Evolutionary conservation across 1,140 invertebrate genomes (phyloP), one percentile per base, ranked within the genome.

Genomic region (Drosophila pallidifrons): DNA sequence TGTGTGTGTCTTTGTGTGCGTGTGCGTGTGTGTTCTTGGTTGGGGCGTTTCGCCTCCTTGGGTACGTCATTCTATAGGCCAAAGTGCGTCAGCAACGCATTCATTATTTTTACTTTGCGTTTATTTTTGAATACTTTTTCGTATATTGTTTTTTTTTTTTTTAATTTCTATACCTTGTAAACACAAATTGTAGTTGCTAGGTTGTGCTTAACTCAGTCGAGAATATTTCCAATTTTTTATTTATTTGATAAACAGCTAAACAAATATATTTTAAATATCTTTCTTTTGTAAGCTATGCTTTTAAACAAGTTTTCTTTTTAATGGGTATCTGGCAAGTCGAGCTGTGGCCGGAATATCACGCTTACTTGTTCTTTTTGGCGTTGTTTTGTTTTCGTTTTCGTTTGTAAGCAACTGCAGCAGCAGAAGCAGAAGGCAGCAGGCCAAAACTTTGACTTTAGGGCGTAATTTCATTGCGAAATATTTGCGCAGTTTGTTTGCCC

Each of bases 381-480:
- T 81, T 59, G 59, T 77, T 72, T 75, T 76, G 60, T 64, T 79
- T 72, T 47, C 41, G 35, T 59, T 66, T 63, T 49, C 59, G 59
- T 46, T 68, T 65, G 52, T 43, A 49, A 57, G 52, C 45, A 16
- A 35, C 52, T 64, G 30, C 13, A 68, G 64, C 20, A 25, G 20
- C 2, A 63, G 41, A 32, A 46, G 49, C 49, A 52, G 52, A n/a
- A 43, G 46, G 16, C 51, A 52, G 52, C 20, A 43, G 46, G 16
- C 51, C 61, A 85, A 86, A 86, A 87, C 71, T 86, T 86, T 87
- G 82, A 86, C 82, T 86, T 86, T 79, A 82, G 79, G 82, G 82
- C 79, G 82, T 86, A 86, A 86, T 86, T 86, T 86, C 82, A 87
- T 86, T 86, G 82, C 82, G 85, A 86, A 86, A 87, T 82, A 86